Conservation (phyloP, 2,888 invertebrate genomes). For the Drosophila bunnanda region DNA sequence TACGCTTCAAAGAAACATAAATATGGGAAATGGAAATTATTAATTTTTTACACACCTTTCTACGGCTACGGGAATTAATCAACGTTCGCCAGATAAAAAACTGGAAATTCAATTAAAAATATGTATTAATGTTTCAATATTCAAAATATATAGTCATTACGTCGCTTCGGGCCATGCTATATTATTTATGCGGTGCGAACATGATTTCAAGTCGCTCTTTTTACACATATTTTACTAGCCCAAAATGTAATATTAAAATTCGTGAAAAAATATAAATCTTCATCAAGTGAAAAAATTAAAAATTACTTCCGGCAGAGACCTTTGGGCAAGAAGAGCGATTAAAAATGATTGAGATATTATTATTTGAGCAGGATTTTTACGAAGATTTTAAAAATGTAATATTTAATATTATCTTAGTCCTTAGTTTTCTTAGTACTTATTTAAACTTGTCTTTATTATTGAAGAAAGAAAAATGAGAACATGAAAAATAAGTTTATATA, state of each 20-base stretch:
- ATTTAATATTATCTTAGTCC: background rate
- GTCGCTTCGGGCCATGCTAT: conserved; percentile 27
- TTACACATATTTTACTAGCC: background rate
- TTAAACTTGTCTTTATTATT: too few species aligned
- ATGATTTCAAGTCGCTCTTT: conserved; percentile 12
- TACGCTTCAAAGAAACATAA: conserved; percentile 64
- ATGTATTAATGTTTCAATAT: conserved; percentile 45
- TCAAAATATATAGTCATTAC: conserved; percentile 33
- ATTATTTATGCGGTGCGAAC: conserved; percentile 34
- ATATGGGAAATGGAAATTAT: conserved; percentile 53
- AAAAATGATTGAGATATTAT: background rate
- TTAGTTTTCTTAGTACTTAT: background rate
- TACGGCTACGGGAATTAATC: conserved; percentile 44
- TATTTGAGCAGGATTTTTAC: background rate
- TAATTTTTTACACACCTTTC: conserved; percentile 39
- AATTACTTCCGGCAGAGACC: background rate
- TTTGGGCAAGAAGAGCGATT: background rate
- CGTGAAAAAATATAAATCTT: background rate
- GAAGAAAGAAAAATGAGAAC: too few species aligned
- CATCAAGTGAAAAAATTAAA: conserved; percentile 7
- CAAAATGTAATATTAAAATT: conserved; percentile 2
- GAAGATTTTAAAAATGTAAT: too few species aligned
- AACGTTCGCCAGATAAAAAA: conserved; percentile 26
- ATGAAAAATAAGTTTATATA: background rate
- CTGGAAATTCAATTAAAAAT: conserved; percentile 36